Base-by-base conservation (phyloP, 2,113 vertebrate genomes). In the Phaetusa simplex region DNA sequence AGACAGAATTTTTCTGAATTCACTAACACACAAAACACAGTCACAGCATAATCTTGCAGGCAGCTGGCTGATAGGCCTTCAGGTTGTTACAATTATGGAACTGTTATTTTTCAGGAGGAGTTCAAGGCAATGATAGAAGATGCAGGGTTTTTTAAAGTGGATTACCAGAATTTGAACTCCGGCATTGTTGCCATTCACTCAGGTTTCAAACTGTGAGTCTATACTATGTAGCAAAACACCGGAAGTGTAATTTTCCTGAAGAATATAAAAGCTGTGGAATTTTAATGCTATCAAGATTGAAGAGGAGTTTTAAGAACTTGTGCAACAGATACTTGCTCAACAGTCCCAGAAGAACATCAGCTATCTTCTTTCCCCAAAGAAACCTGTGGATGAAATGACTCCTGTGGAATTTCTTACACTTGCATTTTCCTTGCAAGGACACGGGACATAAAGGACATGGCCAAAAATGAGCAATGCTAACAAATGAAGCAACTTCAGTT, bases 111-210 rank as follows among this genome's bases (percentile, higher is more conserved):
- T 91, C 97, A 99, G 99, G 99, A 99, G 92, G 98, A 99, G 20
- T 99, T 99, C 95, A 99, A 99, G 82, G 95, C 92, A 56, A 99
- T 99, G 99, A 99, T 99, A 49, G 99, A 99, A 97, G 99, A 99
- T 8, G 98, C 98, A 8, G 99, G 99, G 30, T 99, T 99, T 97
- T 98, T 97, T 92, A 98, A 98, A 45, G 99, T 99, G 89, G 98
- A 98, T 69, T 99, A 99, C 70, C 93, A 97, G 94, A 99, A 98
- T 91, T 96, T 99, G 47, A 99, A 98, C 4, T 98, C 94, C 0
- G 99, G 99, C 43, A 98, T 99, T 4, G 99, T 99, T 61, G 99
- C 99, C 66, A 98, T 99, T 96, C 99, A 99, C 95, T 99, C 99
- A 17, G 99, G 99, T 70, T 99, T 99, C 98, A 99, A 99, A 97